Conservation (phyloP, 2,888 invertebrate species). For the Drosophila conformis region DNA sequence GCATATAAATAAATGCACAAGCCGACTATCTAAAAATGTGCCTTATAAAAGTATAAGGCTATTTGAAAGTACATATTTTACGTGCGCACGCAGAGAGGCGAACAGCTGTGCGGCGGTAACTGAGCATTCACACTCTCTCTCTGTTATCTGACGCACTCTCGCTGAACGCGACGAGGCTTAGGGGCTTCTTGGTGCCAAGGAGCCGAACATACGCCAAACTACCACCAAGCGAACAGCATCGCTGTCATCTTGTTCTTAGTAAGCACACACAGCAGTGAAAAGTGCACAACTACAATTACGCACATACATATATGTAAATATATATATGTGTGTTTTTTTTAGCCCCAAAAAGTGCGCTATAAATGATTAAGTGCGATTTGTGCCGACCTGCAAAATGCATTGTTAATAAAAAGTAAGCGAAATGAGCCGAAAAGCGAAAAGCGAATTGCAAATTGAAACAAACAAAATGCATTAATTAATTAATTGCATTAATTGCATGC, state of each 20-base stretch:
- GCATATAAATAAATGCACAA: neutral
- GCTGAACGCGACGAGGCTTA: conserved; percentile 17
- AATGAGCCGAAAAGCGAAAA: conserved; percentile 33
- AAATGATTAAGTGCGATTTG: conserved; percentile 64
- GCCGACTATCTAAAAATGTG: neutral
- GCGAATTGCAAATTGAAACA: conserved; percentile 54
- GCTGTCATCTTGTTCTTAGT: conserved; percentile 12
- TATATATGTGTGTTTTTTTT: conserved; percentile 14
- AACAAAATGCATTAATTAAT: conserved; percentile 33
- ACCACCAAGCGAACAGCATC: conserved; percentile 67
- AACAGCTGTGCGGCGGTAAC: conserved; percentile 10
- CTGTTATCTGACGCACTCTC: conserved; percentile 34
- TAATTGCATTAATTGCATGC: conserved; percentile 29
- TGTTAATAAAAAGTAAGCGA: conserved; percentile 36
- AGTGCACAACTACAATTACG: conserved; percentile 53
- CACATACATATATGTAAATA: conserved; percentile 5
- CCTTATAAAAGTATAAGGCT: neutral
- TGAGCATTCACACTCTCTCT: conserved; percentile 19
- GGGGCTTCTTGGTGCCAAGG: conserved; percentile 34
- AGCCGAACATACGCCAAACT: conserved; percentile 65
- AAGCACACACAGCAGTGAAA: conserved; percentile 41
- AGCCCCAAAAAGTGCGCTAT: conserved; percentile 59
- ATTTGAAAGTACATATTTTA: neutral
- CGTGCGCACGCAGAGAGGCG: neutral
- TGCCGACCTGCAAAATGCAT: conserved; percentile 54